These are phyloP conservation scores for Brienomyrus brachyistius DNA, from an alignment of 2,113 vertebrate species.

Conservation along the genomic window DNA sequence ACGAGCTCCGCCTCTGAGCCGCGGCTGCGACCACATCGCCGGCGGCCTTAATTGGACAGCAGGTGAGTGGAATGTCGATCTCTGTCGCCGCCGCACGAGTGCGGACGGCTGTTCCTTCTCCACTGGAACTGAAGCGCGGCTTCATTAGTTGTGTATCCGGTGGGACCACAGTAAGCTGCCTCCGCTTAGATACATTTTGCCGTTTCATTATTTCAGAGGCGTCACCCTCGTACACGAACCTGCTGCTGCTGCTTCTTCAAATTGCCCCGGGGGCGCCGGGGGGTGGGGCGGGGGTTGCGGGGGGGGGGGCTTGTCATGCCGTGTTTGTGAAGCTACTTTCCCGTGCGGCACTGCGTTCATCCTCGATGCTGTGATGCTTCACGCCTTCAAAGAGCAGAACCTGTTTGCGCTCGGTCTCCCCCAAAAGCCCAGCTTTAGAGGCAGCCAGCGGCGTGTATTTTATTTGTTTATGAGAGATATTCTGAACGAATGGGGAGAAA, in stretches of 20 bases:
- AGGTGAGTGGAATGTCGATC: constrained; percentile 51
- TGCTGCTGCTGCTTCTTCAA: not conserved
- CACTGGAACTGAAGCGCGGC: not conserved
- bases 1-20: not conserved
- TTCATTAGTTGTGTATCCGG: not conserved
- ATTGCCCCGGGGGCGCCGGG: not conserved
- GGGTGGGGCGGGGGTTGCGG: too few relatives aligned
- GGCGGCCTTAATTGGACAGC: constrained; percentile 29
- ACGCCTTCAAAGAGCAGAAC: not conserved
- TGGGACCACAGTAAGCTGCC: not conserved
- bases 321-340: not conserved
- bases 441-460: not conserved
- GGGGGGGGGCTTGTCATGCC: not conserved
- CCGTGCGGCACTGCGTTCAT: not conserved
- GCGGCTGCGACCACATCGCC: constrained; percentile 40
- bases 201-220: constrained; percentile 13
- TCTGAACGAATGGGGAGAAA: not conserved
- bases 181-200: constrained; percentile 2
- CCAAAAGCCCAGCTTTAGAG: not conserved
- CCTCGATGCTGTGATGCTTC: not conserved
- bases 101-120: not conserved
- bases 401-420: not conserved
- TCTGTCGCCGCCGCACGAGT: not conserved
- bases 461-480: not conserved
- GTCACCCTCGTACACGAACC: not conserved